Base-by-base conservation (phyloP, 2,888 invertebrate genomes). In the Idaea straminata region DNA sequence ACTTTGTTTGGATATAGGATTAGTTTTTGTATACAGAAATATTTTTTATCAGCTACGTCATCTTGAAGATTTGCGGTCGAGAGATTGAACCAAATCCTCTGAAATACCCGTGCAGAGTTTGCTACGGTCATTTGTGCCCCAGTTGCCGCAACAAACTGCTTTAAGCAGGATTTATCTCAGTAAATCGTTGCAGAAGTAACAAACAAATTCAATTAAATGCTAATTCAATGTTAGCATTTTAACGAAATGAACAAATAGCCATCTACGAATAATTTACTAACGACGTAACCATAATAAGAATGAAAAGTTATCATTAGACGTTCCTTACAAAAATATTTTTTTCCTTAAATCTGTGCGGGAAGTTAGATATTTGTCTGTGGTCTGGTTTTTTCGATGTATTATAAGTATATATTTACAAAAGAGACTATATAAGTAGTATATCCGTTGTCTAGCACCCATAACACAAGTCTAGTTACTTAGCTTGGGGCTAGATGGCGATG, bases 121-220 rank as follows among this genome's bases (percentile, higher is more conserved):
- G 47, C 47, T 47, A 47, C 47, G 10, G 36, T 47, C 5, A 47
- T 47, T 63, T 63, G 57, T 57, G 15, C 38, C 35, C 62, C 35
- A 60, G 60, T 35, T 47, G 13, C 47, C 57, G 77, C 78, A 74
- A 74, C 64, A 63, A 82, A 81, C 83, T 76, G 80, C 79, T 72
- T 79, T 65, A 62, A 77, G 81, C 78, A 73, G 77, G 79, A 78
- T 79, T 67, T 47, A 47, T 47, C 71, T 66, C 68, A 62, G 64
- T 59, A 76, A 78, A 81, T 79, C 76, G 73, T 79, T 74, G 67
- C 64, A 47, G 47, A 47, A 13, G 47, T 47, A 47, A 47, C 47
- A 47, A 47, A 47, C 47, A 13, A 47, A 47, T 47, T 47, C 47
- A 47, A 47, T 47, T 47, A 47, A 3, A 3, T 47, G 70, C 70